Percentiles rank a stretch among this genome's conserved stretches.
phyloP scores from a whole-genome alignment of 2,797 vertebrate genomes.

The Anolis apletophallus region DNA sequence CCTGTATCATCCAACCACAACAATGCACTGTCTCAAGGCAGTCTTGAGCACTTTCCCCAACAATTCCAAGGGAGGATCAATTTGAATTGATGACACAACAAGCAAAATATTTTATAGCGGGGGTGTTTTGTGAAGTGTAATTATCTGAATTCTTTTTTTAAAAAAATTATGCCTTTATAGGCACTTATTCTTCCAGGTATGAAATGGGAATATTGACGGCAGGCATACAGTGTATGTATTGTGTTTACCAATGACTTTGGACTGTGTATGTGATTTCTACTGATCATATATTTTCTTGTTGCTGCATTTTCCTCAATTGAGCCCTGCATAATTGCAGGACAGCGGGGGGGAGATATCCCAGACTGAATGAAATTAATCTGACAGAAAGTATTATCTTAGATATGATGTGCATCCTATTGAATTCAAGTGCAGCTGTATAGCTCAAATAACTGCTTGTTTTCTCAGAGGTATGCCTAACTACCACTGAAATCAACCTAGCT shows the following conservation, averaged over 20 bases:
- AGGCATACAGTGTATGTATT: not conserved
- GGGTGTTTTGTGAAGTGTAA: not conserved
- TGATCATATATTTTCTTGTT: not conserved
- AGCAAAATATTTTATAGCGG: conserved; percentile 13
- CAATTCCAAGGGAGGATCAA: not conserved
- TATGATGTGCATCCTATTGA: not conserved
- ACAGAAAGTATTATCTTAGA: not conserved
- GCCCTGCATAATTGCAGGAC: not conserved
- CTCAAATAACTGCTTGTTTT: not conserved
- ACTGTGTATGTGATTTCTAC: not conserved
- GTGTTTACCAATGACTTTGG: not conserved
- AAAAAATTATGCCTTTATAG: not conserved
- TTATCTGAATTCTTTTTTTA: not conserved
- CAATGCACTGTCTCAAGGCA: not conserved
- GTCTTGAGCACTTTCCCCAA: not conserved
- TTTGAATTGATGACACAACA: not conserved
- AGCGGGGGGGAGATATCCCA: not conserved
- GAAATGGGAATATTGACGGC: conserved; percentile 9
- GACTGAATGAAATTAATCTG: not conserved
- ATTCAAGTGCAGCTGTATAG: not conserved
- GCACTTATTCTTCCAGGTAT: not conserved
- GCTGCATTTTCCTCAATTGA: not conserved
- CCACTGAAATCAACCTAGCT: not conserved
- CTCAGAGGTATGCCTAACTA: not conserved
- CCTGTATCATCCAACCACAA: not conserved